Evolutionary conservation across 1,140 invertebrate species (phyloP).

Genomic region (Philotrypesis tridentata): DNA sequence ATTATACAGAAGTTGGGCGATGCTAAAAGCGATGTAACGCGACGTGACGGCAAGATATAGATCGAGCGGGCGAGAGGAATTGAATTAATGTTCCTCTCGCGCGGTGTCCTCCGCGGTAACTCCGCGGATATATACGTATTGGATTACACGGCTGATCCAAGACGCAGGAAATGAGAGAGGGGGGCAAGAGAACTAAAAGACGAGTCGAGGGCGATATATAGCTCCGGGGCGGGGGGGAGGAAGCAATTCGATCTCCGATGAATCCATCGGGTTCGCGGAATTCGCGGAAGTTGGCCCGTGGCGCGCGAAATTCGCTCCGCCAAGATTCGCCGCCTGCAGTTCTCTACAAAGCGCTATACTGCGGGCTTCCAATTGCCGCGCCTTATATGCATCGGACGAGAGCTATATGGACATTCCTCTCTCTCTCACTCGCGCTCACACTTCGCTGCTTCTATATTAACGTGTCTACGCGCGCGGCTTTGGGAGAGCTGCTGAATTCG

Average conservation of each 20-base stretch:
- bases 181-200: background rate
- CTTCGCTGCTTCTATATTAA: too few relatives aligned
- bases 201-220: background rate
- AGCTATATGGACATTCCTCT: background rate
- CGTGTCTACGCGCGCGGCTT: too few relatives aligned
- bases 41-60: background rate
- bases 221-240: too few relatives aligned
- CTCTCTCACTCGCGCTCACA: too few relatives aligned
- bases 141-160: conserved; percentile 9
- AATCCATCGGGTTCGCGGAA: conserved; percentile 29
- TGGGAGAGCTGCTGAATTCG: too few relatives aligned
- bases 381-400: too few relatives aligned
- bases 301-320: conserved; percentile 9
- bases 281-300: conserved; percentile 20
- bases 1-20: background rate
- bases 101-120: background rate
- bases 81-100: conserved; percentile 22
- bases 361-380: background rate
- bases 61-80: background rate
- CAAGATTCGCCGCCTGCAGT: background rate
- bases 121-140: conserved; percentile 29
- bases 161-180: conserved; percentile 11
- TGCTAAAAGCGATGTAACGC: background rate
- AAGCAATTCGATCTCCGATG: conserved; percentile 26
- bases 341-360: too few relatives aligned